These are phyloP conservation scores for Hartigia nigra DNA, from an alignment of 2,888 invertebrate species.

Conservation along the genomic window DNA sequence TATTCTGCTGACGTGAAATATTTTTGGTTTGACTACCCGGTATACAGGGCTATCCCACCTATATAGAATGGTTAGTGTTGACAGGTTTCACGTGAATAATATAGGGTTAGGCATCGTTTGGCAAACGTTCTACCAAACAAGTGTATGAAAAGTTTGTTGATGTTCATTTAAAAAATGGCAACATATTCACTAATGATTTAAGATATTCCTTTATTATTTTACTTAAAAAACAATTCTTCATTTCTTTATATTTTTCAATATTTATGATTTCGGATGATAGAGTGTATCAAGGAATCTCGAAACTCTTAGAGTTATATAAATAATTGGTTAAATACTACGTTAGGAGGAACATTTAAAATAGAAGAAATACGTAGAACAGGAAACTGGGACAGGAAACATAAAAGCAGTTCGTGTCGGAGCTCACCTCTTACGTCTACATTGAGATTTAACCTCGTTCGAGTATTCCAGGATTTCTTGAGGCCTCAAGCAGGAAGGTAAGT, in stretches of 20 bases:
- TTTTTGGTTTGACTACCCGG: too few species aligned
- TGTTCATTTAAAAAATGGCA: neutral
- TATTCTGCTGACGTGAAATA: neutral
- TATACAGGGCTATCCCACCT: too few species aligned
- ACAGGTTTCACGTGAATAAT: neutral
- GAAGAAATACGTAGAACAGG: conserved; percentile 20
- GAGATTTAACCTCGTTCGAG: conserved; percentile 29
- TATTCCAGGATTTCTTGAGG: conserved; percentile 32
- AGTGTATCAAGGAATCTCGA: neutral
- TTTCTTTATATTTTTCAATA: neutral
- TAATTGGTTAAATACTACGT: neutral
- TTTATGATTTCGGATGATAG: neutral
- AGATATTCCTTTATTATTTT: neutral
- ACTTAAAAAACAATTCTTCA: neutral
- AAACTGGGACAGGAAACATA: conserved; percentile 42
- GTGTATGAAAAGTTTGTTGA: neutral
- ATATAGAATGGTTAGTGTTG: too few species aligned
- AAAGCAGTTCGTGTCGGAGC: conserved; percentile 34
- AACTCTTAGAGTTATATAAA: neutral
- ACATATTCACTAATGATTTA: neutral
- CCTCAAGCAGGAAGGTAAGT: conserved; percentile 2
- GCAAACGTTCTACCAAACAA: neutral
- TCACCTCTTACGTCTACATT: conserved; percentile 29
- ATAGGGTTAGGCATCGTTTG: neutral
- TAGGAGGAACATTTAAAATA: conserved; percentile 26